A percentile compares a stretch with the other conserved stretches of the same genome.
These are phyloP conservation scores for Neogale vison DNA, from an alignment of 2,113 vertebrate species.

Conservation along the genomic window DNA sequence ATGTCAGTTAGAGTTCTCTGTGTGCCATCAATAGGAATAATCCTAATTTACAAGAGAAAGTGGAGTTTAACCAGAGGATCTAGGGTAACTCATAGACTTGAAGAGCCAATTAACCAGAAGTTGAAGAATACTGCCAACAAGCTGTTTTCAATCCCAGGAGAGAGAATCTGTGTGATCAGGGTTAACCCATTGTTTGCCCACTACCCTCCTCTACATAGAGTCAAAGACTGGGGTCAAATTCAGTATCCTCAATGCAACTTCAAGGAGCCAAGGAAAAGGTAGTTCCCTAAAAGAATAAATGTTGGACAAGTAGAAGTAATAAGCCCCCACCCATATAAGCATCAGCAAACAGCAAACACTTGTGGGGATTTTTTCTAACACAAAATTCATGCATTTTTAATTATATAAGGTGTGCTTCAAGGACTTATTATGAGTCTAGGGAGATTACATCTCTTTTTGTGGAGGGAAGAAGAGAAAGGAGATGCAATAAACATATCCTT, in stretches of 20 bases:
- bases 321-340: accelerated
- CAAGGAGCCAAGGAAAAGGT: neutral
- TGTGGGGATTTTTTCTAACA: neutral
- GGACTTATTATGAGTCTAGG: neutral
- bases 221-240: neutral
- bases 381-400: neutral
- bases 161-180: neutral
- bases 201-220: neutral
- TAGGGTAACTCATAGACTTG: neutral
- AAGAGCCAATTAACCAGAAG: neutral
- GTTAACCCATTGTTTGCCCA: neutral
- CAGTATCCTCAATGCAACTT: neutral
- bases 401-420: neutral
- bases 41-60: neutral
- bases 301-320: neutral
- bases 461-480: neutral
- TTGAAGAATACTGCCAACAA: neutral
- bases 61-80: neutral
- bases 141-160: neutral
- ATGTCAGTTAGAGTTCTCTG: neutral
- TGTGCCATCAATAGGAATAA: neutral
- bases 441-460: neutral
- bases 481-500: neutral
- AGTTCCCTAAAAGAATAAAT: neutral
- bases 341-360: neutral